Conservation (phyloP, 2,113 vertebrate species). For the Notechis scutatus region DNA sequence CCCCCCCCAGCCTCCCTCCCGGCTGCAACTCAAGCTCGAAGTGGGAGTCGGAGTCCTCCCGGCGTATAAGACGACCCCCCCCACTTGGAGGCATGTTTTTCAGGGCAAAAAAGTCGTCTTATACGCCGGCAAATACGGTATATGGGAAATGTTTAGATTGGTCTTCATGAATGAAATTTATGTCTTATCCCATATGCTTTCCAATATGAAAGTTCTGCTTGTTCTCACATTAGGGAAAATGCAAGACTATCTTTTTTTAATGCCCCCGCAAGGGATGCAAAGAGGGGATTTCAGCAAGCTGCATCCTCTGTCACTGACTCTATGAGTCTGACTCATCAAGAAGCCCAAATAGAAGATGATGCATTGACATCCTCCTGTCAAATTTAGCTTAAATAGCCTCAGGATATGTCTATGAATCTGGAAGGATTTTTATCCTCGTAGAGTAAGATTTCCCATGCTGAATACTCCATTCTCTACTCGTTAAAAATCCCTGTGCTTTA, state of each 20-base stretch:
- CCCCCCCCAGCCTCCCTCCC: too few relatives aligned
- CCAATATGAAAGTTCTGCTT: not conserved
- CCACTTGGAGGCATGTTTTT: too few relatives aligned
- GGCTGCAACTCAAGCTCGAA: too few relatives aligned
- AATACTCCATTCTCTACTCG: not conserved
- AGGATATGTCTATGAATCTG: not conserved
- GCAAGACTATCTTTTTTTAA: not conserved
- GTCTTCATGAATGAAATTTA: not conserved
- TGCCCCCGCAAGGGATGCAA: not conserved
- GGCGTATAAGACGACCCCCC: too few relatives aligned
- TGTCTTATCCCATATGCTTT: not conserved
- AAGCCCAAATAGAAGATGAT: not conserved
- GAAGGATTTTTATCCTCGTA: not conserved
- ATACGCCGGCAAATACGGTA: too few relatives aligned
- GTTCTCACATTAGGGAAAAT: not conserved
- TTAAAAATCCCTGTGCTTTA: not conserved
- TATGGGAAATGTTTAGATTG: not conserved
- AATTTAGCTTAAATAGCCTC: not conserved
- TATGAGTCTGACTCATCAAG: not conserved
- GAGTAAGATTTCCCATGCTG: not conserved
- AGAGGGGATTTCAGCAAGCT: not conserved
- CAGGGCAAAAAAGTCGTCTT: too few relatives aligned
- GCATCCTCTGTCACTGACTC: not conserved
- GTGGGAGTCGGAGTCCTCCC: too few relatives aligned
- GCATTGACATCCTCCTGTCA: not conserved